phyloP scores from a whole-genome alignment of 2,113 vertebrate genomes.

The Ramphastos sulfuratus region DNA sequence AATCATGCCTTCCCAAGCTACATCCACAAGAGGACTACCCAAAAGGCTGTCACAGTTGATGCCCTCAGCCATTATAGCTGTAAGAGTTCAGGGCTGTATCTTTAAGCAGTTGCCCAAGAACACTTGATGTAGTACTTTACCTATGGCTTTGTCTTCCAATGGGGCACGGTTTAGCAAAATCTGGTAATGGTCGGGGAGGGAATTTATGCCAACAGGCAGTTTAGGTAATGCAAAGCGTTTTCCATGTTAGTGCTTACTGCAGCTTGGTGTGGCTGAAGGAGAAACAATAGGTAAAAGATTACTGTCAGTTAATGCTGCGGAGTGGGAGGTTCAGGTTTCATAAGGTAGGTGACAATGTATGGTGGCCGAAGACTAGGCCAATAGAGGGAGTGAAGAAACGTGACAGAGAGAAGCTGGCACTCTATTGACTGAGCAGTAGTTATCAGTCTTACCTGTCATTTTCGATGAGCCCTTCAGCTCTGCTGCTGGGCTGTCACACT shows the following conservation, averaged over 20 bases:
- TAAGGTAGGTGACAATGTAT: not conserved
- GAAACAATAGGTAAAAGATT: not conserved
- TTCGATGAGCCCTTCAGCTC: not conserved
- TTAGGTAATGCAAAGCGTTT: not conserved
- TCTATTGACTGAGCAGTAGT: not conserved
- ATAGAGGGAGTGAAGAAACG: not conserved
- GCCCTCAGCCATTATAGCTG: not conserved
- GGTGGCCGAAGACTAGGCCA: not conserved
- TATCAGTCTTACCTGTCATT: not conserved
- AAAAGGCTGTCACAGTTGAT: not conserved
- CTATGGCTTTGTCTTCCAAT: not conserved
- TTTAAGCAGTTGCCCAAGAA: not conserved
- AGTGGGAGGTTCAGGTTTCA: not conserved
- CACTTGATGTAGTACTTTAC: not conserved
- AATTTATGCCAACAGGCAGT: not conserved
- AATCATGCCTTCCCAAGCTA: not conserved
- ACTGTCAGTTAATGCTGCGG: not conserved
- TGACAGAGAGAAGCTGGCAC: not conserved
- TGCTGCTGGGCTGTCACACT: not conserved
- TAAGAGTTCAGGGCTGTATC: not conserved
- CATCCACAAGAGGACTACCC: not conserved
- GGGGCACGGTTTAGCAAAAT: not conserved
- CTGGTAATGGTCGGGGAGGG: not conserved
- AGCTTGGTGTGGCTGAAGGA: not conserved
- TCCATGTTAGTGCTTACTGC: not conserved